Evolutionary conservation across 2,797 vertebrate species (phyloP).

Genomic region (Eupleurogrammus muticus): DNA sequence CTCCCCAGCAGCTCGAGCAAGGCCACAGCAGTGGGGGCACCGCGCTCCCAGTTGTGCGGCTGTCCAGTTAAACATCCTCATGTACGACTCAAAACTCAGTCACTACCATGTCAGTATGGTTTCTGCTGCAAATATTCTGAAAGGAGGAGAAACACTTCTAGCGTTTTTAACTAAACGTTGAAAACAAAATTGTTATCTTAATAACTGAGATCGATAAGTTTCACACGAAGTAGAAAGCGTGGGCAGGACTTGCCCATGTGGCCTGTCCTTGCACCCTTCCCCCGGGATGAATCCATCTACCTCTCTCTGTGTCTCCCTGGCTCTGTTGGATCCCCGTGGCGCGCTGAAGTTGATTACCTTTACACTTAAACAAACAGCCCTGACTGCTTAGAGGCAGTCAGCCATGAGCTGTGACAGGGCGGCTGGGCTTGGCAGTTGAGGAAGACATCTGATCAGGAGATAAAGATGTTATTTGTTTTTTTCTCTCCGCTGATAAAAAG

Average conservation of each 20-base stretch:
- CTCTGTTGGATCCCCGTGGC: conserved; percentile 58
- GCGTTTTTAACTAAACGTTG: conserved; percentile 6
- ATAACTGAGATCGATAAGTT: conserved; percentile 42
- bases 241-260: conserved; percentile 41
- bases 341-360: conserved; percentile 75
- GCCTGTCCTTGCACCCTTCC: conserved; percentile 75
- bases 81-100: neutral
- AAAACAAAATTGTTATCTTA: conserved; percentile 12
- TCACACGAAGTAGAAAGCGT: conserved; percentile 31
- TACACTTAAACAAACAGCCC: conserved; percentile 80
- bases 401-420: conserved; percentile 65
- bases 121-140: neutral
- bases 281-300: conserved; percentile 67
- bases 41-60: conserved; percentile 5
- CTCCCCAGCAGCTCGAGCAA: neutral
- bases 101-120: neutral
- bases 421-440: conserved; percentile 27
- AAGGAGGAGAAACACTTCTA: too few relatives aligned
- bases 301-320: conserved; percentile 29
- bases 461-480: conserved; percentile 68
- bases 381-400: conserved; percentile 67
- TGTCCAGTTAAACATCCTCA: neutral
- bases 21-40: conserved; percentile 1
- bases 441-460: conserved; percentile 62
- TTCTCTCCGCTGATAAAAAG: conserved; percentile 61